These are phyloP conservation scores for Pseudocheirus occidentalis DNA, from an alignment of 2,797 vertebrate species.

Conservation along the genomic window DNA sequence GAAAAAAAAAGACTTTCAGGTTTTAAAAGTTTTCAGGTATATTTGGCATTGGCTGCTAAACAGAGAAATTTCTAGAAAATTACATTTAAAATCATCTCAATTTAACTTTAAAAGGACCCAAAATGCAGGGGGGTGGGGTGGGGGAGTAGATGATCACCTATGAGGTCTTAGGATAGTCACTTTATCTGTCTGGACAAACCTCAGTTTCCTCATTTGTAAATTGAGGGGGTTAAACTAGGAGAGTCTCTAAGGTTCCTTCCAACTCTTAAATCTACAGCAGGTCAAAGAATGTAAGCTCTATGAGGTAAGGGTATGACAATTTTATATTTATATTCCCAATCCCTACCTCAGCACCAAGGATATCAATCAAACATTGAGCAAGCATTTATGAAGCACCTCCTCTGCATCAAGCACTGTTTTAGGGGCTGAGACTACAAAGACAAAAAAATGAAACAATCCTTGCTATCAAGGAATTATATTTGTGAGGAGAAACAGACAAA, in stretches of 20 bases:
- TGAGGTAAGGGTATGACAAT: background rate
- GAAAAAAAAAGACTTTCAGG: background rate
- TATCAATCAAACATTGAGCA: background rate
- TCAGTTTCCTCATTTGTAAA: background rate
- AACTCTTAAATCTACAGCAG: background rate
- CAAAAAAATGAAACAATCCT: background rate
- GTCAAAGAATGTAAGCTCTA: background rate
- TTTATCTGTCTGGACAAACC: background rate
- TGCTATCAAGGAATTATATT: background rate
- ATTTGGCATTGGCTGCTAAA: background rate
- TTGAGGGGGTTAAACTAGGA: background rate
- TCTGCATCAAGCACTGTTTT: background rate
- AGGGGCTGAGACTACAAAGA: background rate
- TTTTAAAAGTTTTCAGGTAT: background rate
- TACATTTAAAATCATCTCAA: background rate
- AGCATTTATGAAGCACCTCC: background rate
- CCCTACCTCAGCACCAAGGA: background rate
- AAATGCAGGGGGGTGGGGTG: background rate
- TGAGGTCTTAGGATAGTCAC: background rate
- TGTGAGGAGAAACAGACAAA: background rate
- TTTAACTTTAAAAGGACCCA: background rate
- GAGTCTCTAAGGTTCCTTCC: background rate
- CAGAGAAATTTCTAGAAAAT: background rate
- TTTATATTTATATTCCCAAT: background rate
- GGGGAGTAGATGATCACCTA: background rate